These are phyloP conservation scores for Clunio marinus DNA, from an alignment of 2,888 invertebrate genomes.

Conservation along the genomic window DNA sequence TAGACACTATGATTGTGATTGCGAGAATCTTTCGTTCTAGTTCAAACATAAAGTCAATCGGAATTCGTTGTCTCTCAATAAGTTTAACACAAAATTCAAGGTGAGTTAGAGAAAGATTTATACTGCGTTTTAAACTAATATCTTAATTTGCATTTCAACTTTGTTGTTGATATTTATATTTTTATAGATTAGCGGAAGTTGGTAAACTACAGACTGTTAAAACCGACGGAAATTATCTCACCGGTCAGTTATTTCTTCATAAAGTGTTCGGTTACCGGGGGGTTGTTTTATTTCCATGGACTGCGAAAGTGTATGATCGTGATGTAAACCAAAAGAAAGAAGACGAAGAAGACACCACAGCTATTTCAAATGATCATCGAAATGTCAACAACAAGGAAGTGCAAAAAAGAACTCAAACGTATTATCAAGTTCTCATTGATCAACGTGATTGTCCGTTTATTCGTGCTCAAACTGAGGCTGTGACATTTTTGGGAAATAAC, in stretches of 20 bases:
- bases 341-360: constrained; percentile 57
- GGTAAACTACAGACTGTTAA: constrained; percentile 27
- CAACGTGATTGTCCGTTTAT: constrained; percentile 95
- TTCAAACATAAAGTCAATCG: constrained; percentile 4
- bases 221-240: constrained; percentile 29
- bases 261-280: constrained; percentile 96
- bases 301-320: constrained; percentile 82
- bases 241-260: constrained; percentile 90
- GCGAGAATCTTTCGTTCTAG: constrained; percentile 9
- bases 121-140: constrained; percentile 19
- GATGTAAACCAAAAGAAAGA: constrained; percentile 61
- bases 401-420: constrained; percentile 86
- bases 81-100: constrained; percentile 17
- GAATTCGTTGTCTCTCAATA: constrained; percentile 30
- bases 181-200: constrained; percentile 28
- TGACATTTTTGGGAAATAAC: constrained; percentile 86
- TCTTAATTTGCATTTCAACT: background rate
- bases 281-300: constrained; percentile 94
- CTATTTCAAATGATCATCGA: background rate
- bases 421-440: constrained; percentile 97
- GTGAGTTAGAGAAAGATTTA: too few relatives aligned
- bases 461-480: constrained; percentile 96
- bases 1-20: constrained; percentile 1
- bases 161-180: background rate
- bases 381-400: constrained; percentile 77